Conservation (phyloP, 2,797 vertebrate species). For the Neoniphon sammara region DNA sequence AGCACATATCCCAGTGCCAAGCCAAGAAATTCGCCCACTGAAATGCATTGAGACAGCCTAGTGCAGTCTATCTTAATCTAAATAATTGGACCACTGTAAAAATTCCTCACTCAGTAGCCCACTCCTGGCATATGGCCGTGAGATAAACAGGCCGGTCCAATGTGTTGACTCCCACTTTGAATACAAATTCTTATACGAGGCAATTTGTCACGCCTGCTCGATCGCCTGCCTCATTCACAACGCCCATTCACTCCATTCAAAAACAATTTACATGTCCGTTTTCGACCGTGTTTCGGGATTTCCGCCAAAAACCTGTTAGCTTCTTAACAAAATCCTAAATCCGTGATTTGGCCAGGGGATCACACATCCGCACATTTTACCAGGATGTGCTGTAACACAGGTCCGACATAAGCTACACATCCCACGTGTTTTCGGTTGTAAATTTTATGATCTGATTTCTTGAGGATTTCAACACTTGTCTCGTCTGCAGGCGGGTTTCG, state of each 20-base stretch:
- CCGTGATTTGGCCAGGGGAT: background rate
- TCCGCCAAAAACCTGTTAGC: constrained; percentile 46
- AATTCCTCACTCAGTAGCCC: no score
- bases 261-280: constrained; percentile 39
- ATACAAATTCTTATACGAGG: constrained; percentile 52
- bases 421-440: background rate
- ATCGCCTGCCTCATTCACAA: constrained; percentile 39
- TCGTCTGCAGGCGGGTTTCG: no score
- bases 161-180: constrained; percentile 42
- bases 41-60: no score
- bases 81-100: constrained; percentile 26
- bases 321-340: constrained; percentile 13
- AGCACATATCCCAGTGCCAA: no score
- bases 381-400: background rate
- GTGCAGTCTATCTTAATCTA: constrained; percentile 11
- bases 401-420: no score
- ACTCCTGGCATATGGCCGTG: constrained; percentile 10
- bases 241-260: constrained; percentile 49
- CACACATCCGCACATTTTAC: rapidly evolving
- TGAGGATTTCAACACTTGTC: no score
- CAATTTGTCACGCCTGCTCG: constrained; percentile 56
- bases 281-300: constrained; percentile 21
- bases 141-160: constrained; percentile 46
- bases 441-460: background rate
- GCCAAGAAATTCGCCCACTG: no score